These are phyloP conservation scores for Rhinopithecus roxellana DNA, from an alignment of 2,113 vertebrate species.

Conservation along the genomic window DNA sequence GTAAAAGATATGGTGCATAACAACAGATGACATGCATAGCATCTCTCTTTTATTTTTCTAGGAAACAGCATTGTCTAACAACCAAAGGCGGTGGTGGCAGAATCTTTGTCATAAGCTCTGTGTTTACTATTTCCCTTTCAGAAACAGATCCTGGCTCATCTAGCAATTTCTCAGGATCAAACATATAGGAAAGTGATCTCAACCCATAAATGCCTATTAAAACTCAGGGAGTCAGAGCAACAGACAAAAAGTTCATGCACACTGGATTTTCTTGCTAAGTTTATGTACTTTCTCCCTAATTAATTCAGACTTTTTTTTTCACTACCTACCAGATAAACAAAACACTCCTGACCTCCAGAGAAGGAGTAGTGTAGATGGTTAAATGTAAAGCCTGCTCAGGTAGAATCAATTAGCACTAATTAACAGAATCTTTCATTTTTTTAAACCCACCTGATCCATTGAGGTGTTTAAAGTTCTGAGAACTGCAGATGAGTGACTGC, in stretches of 20 bases:
- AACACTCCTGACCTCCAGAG: neutral
- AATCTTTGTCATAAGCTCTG: neutral
- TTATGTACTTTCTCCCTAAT: neutral
- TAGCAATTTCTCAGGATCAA: neutral
- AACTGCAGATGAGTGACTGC: neutral
- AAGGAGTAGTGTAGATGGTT: neutral
- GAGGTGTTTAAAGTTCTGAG: constrained; percentile 22
- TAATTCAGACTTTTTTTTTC: neutral
- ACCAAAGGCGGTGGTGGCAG: neutral
- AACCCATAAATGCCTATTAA: neutral
- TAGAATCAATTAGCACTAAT: constrained; percentile 57
- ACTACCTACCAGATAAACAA: neutral
- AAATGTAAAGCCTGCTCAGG: neutral
- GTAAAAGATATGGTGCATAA: neutral
- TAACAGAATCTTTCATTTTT: neutral
- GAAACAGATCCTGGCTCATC: neutral
- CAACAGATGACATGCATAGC: neutral
- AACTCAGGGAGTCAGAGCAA: neutral
- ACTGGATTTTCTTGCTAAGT: neutral
- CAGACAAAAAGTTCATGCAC: neutral
- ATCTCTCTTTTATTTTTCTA: neutral
- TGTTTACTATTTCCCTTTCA: neutral
- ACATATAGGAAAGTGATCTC: neutral
- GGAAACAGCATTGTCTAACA: neutral
- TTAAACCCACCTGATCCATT: neutral